Evolutionary conservation across 1,140 invertebrate genomes (phyloP), one percentile per base, ranked within the genome.

Genomic region (Drosophila nebulosa): DNA sequence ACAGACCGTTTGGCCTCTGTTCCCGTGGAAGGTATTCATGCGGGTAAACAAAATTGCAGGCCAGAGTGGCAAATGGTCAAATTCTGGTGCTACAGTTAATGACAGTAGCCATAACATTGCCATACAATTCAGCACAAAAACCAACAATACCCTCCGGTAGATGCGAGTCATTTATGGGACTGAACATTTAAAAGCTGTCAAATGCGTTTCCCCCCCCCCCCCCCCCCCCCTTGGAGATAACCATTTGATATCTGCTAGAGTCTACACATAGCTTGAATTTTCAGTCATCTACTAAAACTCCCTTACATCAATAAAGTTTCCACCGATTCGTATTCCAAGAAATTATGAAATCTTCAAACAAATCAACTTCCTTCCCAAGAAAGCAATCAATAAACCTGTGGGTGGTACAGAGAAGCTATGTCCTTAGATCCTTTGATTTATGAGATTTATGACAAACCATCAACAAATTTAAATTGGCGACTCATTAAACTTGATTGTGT

Each of bases 401-500:
- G 39, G 52, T 55, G 52, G 52, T 18, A 30, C 21, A 35, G 3
- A 12, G 1, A 12, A 2, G 53, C 18, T 22, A n/a, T 16, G 12
- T 2, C n/a, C 6, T 18, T 12, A 32, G 61, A 32, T n/a, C 53
- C 64, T 67, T 63, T 75, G 73, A 75, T 75, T 75, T 75, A 75
- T 67, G 61, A 66, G 73, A 46, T 67, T 75, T 72, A 72, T 75
- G 66, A 69, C 66, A 64, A 58, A 64, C 55, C 64, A 67, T 70
- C 69, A 67, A 59, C 55, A 55, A 55, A 32, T 32, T 46, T 32
- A 55, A 55, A 55, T 55, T 55, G 59, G 55, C 9, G 32, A 32
- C 18, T 56, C 69, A 75, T 75, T 75, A 72, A 72, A 75, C 63
- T 67, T 71, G 69, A 75, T 75, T 75, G 63, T 75, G 63, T 64